Evolutionary conservation across 2,797 vertebrate species (phyloP), one percentile per base, ranked within the genome.

Genomic region (Epinephelus malabaricus): DNA sequence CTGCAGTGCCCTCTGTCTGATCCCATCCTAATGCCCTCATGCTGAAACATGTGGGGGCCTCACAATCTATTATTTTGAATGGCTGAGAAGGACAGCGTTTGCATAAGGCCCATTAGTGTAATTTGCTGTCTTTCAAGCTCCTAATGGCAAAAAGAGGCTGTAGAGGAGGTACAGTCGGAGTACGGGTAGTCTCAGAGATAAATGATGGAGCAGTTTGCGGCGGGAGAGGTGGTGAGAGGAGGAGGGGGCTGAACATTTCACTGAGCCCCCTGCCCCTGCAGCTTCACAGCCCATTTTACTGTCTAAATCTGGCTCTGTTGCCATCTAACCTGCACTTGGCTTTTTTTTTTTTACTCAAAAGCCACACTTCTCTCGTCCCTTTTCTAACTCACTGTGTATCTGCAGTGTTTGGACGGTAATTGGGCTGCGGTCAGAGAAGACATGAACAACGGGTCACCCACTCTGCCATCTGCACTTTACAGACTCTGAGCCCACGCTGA

Each of bases 291-390:
- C 89, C 88, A 88, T 87, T 86, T 83, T 43, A 23, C 60, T n/a
- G 56, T 86, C 85, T 90, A 92, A 89, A 89, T 90, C 54, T 72
- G 85, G 56, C 82, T 69, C 81, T 76, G 76, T 74, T 92, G 88
- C 83, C 69, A 61, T 83, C 73, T 83, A 86, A 82, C 76, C 76
- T 83, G 69, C 46, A 58, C 80, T 81, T 81, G 49, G 69, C 69
- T 59, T 64, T 80, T 81, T 59, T 80, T 62, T 47, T 69, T 56
- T 27, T 14, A 73, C 55, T 78, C 47, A 46, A 81, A 86, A 82
- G 56, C 58, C 59, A 76, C 77, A 65, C 79, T 64, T 73, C 59
- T 47, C 70, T 38, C 1, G 14, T 56, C 55, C 49, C 11, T 63
- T 45, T 45, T 10, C 27, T 69, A 46, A 50, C 79, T 78, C 61